These are phyloP conservation scores for Hyperoodon ampullatus DNA, from an alignment of 2,113 vertebrate species.

Conservation along the genomic window DNA sequence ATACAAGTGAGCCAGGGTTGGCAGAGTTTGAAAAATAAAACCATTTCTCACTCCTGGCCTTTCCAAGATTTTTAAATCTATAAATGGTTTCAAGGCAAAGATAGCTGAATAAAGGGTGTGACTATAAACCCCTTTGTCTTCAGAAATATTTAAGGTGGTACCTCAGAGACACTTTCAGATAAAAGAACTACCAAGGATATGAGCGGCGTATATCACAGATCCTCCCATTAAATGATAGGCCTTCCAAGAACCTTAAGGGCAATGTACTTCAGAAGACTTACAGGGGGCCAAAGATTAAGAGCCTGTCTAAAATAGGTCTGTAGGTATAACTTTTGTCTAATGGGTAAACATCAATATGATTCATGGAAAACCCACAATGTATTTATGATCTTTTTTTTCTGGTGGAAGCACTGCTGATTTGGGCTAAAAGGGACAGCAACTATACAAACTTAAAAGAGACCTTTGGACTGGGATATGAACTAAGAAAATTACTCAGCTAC, in stretches of 20 bases:
- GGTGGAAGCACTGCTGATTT: background rate
- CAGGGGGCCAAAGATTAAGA: background rate
- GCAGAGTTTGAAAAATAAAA: conserved; percentile 11
- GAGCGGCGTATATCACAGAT: background rate
- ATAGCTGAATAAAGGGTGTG: background rate
- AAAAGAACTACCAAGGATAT: background rate
- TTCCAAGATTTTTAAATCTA: background rate
- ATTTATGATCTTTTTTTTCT: background rate
- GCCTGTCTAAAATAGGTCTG: background rate
- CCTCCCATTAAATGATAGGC: background rate
- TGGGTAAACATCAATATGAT: background rate
- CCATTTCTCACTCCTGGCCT: background rate
- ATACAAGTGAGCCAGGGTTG: background rate
- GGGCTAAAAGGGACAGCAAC: background rate
- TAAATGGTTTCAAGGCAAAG: background rate
- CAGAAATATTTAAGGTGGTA: conserved; percentile 6
- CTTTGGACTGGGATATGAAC: background rate
- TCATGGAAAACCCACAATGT: background rate
- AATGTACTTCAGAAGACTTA: background rate
- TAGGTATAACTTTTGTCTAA: background rate
- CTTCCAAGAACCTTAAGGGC: background rate
- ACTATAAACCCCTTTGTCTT: background rate
- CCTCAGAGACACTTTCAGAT: background rate
- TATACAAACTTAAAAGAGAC: background rate
- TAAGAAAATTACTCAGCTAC: background rate